Base-by-base conservation (phyloP, 2,113 vertebrate species). In the Hyperopisus bebe region DNA sequence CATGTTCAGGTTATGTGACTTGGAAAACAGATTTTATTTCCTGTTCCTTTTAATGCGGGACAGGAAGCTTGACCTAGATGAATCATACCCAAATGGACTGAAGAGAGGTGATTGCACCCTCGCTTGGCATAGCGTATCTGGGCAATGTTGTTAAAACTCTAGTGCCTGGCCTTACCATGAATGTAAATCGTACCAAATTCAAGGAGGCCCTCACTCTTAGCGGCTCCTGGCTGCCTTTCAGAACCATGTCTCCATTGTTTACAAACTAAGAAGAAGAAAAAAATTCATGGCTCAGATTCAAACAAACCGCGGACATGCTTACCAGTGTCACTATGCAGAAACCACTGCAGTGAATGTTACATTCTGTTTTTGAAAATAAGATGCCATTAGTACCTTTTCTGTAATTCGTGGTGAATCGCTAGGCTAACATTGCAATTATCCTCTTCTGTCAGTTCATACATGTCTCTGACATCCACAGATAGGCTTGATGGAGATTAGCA, bases 371-470 rank as follows among this genome's bases (percentile, higher is more conserved):
- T 5, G 50, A 87, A 55, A 87, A 55, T 55, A 86, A 51, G 85
- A 87, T 55, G 15, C 85, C 85, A 55, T 87, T 53, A 55, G 85
- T 35, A 87, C 27, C 85, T 87, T 31, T 31, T 9, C 85, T 21
- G 85, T 53, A 53, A 87, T 87, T 53, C 3, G 2, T 53, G 85
- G 27, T 39, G 85, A 55, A 87, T 42, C 31, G 27, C 11, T 87
- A 9, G 17, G 50, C 85, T 87, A 87, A 87, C 85, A 39, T 31
- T 85, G 11, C n/a, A 50, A 87, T 87, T 55, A 87, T 39, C 85
- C 85, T 35, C 85, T 86, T 39, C 31, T 87, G 27, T 87, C 31
- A 39, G 50, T 19, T 55, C 11, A n/a, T 55, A 19, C 47, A 53
- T 86, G 83, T 15, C 27, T 27, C 46, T 53, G 48, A 55, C 47